Percentiles rank a stretch among this genome's conserved stretches.
These are phyloP conservation scores for Agrochola lychnidis DNA, from an alignment of 2,888 invertebrate species.

Conservation along the genomic window DNA sequence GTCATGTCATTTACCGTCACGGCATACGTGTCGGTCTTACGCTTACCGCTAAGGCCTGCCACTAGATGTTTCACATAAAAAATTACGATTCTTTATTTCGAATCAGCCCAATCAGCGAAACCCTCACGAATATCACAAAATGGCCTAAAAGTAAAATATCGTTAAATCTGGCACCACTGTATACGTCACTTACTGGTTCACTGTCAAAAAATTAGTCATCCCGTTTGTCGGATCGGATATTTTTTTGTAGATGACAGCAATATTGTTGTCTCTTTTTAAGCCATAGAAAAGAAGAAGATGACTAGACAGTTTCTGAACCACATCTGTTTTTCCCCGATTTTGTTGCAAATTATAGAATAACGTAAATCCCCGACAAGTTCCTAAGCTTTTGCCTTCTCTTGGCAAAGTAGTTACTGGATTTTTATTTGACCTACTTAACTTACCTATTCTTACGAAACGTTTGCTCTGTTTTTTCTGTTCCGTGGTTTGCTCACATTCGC, in stretches of 20 bases:
- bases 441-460: neutral
- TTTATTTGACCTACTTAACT: neutral
- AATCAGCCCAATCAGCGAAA: neutral
- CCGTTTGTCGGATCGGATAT: neutral
- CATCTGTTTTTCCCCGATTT: slow-evolving; percentile 37
- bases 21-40: no score
- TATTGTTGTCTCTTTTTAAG: slow-evolving; percentile 35
- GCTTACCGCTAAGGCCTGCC: no score
- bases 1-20: no score
- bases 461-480: no score
- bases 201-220: slow-evolving; percentile 10
- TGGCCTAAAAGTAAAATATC: neutral
- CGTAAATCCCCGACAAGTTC: slow-evolving; percentile 35
- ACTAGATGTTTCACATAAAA: neutral
- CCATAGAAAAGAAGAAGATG: slow-evolving; percentile 6
- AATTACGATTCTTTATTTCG: neutral
- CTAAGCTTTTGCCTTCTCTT: neutral
- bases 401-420: no score
- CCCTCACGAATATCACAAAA: neutral
- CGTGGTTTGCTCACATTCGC: no score
- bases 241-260: neutral
- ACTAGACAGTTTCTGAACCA: neutral
- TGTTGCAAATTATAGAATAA: neutral
- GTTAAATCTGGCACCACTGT: slow-evolving; percentile 18
- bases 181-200: neutral